phyloP scores from a whole-genome alignment of 2,797 vertebrate species.

The Aplochiton taeniatus region DNA sequence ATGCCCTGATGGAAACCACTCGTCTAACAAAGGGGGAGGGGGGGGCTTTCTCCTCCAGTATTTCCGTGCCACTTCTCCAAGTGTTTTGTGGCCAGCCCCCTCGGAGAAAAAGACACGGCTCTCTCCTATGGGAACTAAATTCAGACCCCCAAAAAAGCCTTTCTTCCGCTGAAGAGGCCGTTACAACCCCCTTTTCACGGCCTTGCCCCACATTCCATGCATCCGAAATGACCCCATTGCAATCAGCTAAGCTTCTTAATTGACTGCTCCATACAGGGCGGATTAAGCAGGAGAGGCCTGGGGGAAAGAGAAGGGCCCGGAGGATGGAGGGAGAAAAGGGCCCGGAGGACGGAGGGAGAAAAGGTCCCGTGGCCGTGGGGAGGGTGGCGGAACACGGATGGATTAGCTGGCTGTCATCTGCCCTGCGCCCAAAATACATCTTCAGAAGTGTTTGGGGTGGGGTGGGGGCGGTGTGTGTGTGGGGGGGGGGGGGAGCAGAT shows the following conservation, averaged over 20 bases:
- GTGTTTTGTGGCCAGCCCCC: constrained; percentile 21
- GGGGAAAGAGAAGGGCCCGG: constrained; percentile 31
- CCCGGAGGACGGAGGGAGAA: constrained; percentile 60
- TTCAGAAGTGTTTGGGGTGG: constrained; percentile 57
- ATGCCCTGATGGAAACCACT: constrained; percentile 36
- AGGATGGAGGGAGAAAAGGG: constrained; percentile 39
- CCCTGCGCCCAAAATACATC: constrained; percentile 65
- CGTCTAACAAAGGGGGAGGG: constrained; percentile 35
- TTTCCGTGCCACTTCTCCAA: constrained; percentile 36
- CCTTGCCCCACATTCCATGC: constrained; percentile 57
- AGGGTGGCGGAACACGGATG: constrained; percentile 59
- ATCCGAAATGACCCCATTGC: constrained; percentile 54
- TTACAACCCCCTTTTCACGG: constrained; percentile 51
- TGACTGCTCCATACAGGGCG: constrained; percentile 49
- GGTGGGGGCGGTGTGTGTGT: background rate
- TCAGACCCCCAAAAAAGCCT: constrained; percentile 24
- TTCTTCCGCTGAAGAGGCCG: constrained; percentile 45
- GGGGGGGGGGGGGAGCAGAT: constrained; percentile 12
- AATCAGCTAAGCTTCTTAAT: constrained; percentile 62
- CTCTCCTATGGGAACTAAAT: constrained; percentile 39
- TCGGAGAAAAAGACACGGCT: constrained; percentile 19
- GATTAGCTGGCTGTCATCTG: constrained; percentile 62
- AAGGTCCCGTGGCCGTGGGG: constrained; percentile 52
- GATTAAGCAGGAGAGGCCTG: background rate
- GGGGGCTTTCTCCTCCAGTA: constrained; percentile 14